phyloP scores from a whole-genome alignment of 2,113 vertebrate genomes.

The Cathartes aura region DNA sequence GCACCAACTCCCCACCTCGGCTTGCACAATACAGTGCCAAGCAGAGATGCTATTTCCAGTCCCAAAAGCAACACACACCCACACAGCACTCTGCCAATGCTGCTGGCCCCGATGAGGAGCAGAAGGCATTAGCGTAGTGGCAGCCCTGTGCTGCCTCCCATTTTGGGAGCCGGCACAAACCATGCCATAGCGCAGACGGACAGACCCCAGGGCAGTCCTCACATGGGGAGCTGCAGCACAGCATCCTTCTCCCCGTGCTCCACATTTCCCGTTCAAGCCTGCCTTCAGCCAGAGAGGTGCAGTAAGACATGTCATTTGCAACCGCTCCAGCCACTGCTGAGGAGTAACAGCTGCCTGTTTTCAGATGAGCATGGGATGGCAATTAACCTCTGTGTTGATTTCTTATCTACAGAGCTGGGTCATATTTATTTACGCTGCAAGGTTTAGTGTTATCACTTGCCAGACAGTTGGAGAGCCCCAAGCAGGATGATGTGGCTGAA shows the following conservation, averaged over 20 bases:
- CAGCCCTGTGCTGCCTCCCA: neutral
- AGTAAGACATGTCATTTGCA: neutral
- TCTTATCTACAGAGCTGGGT: neutral
- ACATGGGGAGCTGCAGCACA: neutral
- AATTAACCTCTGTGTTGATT: neutral
- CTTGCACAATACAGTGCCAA: neutral
- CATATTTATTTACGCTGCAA: rapidly evolving
- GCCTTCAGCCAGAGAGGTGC: neutral
- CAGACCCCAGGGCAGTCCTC: neutral
- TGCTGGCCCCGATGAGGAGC: neutral
- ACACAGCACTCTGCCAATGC: neutral
- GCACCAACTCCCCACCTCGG: neutral
- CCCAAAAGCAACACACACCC: neutral
- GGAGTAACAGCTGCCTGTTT: neutral
- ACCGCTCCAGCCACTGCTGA: neutral
- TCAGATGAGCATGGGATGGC: neutral
- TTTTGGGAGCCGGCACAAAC: neutral
- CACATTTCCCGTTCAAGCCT: rapidly evolving
- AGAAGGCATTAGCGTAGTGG: neutral
- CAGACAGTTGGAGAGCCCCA: neutral
- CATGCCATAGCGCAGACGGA: rapidly evolving
- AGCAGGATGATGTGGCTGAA: neutral
- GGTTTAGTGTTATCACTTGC: neutral
- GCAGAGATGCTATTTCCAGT: conserved; percentile 3
- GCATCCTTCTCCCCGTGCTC: neutral